Percentiles rank a stretch among this genome's conserved stretches.
phyloP scores from a whole-genome alignment of 1,140 invertebrate genomes.

The Leptoteleia sp. region DNA sequence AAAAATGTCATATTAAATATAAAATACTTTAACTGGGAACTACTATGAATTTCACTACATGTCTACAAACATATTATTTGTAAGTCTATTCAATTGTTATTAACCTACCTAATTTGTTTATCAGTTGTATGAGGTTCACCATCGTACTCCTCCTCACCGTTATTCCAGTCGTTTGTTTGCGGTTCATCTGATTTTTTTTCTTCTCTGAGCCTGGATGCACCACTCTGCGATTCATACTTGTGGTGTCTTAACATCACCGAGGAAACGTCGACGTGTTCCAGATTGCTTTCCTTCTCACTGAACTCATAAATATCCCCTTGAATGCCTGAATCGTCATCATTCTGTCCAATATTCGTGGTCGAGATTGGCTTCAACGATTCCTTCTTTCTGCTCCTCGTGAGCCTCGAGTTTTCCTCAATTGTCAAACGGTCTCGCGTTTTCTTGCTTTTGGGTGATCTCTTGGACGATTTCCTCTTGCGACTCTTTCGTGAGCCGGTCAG shows the following conservation, averaged over 20 bases:
- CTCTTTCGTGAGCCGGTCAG: too few species aligned
- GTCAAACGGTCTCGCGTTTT: too few species aligned
- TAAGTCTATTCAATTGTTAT: too few species aligned
- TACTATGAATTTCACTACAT: too few species aligned
- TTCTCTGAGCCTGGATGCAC: slow-evolving; percentile 58
- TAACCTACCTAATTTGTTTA: not conserved
- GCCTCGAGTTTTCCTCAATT: too few species aligned
- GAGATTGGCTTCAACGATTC: slow-evolving; percentile 67
- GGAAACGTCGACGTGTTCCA: slow-evolving; percentile 75
- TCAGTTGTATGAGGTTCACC: slow-evolving; percentile 19
- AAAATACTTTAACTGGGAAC: too few species aligned
- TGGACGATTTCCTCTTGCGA: too few species aligned
- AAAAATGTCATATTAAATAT: too few species aligned
- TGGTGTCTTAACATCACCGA: slow-evolving; percentile 67
- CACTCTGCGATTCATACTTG: slow-evolving; percentile 68
- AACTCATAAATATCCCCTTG: slow-evolving; percentile 81
- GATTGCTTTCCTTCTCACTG: slow-evolving; percentile 78
- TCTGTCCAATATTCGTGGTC: slow-evolving; percentile 69
- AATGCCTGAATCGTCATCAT: slow-evolving; percentile 79
- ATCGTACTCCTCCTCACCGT: slow-evolving; percentile 5
- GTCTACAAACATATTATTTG: too few species aligned
- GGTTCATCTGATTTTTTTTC: slow-evolving; percentile 29
- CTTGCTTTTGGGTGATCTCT: too few species aligned
- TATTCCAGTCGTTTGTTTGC: slow-evolving; percentile 3
- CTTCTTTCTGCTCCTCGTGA: slow-evolving; percentile 75